phyloP scores from a whole-genome alignment of 2,797 vertebrate genomes.

The Coracias cyanogaster region DNA sequence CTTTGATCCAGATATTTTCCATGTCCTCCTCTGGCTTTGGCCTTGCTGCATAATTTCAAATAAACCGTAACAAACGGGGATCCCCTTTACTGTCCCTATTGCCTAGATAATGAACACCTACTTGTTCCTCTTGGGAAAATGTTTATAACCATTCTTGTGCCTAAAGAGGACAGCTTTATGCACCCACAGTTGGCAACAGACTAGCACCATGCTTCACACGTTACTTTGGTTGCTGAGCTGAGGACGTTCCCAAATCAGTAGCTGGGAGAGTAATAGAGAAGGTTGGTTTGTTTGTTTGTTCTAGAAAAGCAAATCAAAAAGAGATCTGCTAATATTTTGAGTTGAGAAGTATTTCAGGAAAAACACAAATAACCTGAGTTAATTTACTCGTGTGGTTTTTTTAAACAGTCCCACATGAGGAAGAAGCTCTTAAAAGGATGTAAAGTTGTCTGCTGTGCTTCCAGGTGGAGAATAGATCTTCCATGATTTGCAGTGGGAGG shows the following conservation, averaged over 20 bases:
- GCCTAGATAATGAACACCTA: background rate
- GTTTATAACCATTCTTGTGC: background rate
- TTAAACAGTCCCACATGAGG: accelerated
- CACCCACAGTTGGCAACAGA: background rate
- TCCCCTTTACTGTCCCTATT: background rate
- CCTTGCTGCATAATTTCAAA: background rate
- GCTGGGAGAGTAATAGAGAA: background rate
- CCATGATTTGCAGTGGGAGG: background rate
- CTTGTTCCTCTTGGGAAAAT: background rate
- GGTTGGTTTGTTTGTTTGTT: background rate
- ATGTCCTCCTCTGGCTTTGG: background rate
- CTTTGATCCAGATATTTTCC: background rate
- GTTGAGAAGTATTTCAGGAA: background rate
- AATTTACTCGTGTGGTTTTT: background rate
- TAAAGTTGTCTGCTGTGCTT: background rate
- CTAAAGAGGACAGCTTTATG: background rate
- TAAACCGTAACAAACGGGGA: background rate
- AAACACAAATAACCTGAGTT: background rate
- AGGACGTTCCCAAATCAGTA: background rate
- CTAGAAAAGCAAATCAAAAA: background rate
- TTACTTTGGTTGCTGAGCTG: background rate
- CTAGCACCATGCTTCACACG: background rate
- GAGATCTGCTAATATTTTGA: background rate
- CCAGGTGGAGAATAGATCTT: background rate
- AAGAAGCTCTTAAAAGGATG: background rate